phyloP scores from a whole-genome alignment of 2,113 vertebrate species.

The Coracopsis vasa region DNA sequence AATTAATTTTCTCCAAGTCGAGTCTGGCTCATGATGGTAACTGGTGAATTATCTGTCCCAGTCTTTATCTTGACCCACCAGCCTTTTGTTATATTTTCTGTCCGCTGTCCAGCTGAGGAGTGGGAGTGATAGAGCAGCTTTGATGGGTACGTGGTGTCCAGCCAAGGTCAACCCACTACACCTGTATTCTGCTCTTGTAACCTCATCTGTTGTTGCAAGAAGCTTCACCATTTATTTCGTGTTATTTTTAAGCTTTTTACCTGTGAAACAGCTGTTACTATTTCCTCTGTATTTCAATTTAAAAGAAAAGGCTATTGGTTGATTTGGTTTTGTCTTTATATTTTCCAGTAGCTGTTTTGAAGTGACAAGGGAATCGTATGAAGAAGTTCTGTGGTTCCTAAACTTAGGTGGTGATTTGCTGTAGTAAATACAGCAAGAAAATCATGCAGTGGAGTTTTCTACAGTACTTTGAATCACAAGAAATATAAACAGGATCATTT shows the following conservation, averaged over 20 bases:
- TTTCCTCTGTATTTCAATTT: neutral
- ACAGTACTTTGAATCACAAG: neutral
- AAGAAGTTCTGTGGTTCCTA: neutral
- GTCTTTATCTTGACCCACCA: neutral
- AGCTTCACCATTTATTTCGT: neutral
- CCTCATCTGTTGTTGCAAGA: neutral
- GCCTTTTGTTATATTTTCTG: neutral
- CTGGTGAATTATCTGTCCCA: neutral
- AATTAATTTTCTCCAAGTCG: neutral
- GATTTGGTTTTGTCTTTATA: neutral
- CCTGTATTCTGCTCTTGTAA: neutral
- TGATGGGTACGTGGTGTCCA: neutral
- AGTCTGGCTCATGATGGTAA: neutral
- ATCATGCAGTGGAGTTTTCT: neutral
- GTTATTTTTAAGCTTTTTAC: neutral
- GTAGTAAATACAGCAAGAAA: neutral
- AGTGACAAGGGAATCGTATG: neutral
- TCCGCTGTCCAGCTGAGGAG: neutral
- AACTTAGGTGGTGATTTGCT: neutral
- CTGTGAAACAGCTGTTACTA: neutral
- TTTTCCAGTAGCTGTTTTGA: neutral
- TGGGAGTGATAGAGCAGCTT: fast-evolving
- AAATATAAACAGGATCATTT: neutral
- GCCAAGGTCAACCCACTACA: neutral
- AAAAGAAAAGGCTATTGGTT: neutral